Evolutionary conservation across 2,797 vertebrate genomes (phyloP).

Genomic region (Gallirallus australis): DNA sequence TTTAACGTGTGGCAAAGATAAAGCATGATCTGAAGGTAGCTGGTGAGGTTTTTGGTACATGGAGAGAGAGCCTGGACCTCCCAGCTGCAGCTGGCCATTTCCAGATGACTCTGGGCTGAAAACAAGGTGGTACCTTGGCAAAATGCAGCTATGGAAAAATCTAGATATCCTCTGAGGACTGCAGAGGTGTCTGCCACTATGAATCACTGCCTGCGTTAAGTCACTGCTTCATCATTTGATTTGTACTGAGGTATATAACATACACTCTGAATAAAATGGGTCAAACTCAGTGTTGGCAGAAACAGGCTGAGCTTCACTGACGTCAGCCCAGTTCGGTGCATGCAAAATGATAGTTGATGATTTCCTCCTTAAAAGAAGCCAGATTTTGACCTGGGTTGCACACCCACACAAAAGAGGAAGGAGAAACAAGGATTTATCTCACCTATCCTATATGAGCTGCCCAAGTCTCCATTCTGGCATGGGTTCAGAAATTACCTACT

Average conservation of each 20-base stretch:
- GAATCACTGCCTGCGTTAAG: slow-evolving; percentile 56
- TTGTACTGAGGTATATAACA: slow-evolving; percentile 11
- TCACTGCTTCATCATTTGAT: slow-evolving; percentile 45
- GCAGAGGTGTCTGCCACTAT: slow-evolving; percentile 30
- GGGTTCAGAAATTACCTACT: neutral
- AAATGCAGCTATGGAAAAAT: slow-evolving; percentile 30
- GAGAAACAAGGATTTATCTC: neutral
- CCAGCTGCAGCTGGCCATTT: neutral
- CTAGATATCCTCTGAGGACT: slow-evolving; percentile 18
- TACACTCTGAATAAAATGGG: slow-evolving; percentile 38
- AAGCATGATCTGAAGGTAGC: neutral
- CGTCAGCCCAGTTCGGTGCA: neutral
- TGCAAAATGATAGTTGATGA: neutral
- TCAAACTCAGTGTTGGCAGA: slow-evolving; percentile 16
- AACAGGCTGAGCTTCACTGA: slow-evolving; percentile 6
- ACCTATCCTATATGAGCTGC: neutral
- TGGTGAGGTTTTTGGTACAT: neutral
- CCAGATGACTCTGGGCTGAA: neutral
- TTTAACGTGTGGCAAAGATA: neutral
- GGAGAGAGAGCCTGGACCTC: neutral
- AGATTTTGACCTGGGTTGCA: neutral
- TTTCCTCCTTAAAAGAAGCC: neutral
- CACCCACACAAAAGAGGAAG: neutral
- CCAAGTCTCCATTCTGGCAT: neutral
- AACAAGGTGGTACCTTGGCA: neutral